Conservation (phyloP, 2,113 vertebrate species). For the Ageneiosus marmoratus region DNA sequence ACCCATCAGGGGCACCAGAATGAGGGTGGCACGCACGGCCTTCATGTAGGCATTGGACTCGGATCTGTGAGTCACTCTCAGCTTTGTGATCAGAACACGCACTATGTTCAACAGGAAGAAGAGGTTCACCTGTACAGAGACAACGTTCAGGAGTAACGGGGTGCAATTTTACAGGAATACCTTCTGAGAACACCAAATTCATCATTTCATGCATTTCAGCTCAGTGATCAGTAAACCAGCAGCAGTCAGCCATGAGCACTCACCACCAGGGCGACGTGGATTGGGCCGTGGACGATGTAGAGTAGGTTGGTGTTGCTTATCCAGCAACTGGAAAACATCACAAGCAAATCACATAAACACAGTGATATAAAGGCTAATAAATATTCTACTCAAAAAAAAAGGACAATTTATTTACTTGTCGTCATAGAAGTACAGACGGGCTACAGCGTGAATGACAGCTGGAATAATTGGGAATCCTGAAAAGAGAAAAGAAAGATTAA, state of each 20-base stretch:
- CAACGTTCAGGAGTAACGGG: neutral
- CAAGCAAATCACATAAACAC: neutral
- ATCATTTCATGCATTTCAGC: neutral
- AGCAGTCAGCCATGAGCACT: conserved; percentile 49
- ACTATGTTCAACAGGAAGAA: conserved; percentile 81
- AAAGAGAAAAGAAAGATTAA: neutral
- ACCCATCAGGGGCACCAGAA: conserved; percentile 77
- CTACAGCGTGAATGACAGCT: conserved; percentile 68
- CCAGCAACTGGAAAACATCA: conserved; percentile 84
- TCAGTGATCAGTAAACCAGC: neutral
- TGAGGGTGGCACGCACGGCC: conserved; percentile 76
- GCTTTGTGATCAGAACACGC: conserved; percentile 79
- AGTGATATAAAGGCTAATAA: neutral
- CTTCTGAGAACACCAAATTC: neutral
- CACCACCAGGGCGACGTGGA: conserved; percentile 88
- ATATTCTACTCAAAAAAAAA: neutral
- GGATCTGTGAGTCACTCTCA: conserved; percentile 72
- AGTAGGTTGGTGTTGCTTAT: conserved; percentile 83
- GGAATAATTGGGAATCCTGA: conserved; percentile 77
- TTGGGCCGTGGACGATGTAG: conserved; percentile 91
- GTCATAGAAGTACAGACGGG: conserved; percentile 66
- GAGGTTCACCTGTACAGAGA: conserved; percentile 70
- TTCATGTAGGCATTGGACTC: conserved; percentile 79
- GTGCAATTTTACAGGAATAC: neutral
- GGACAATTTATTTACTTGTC: conserved; percentile 68